Percentiles rank a stretch among this genome's conserved stretches.
These are phyloP conservation scores for Podarcis raffonei DNA, from an alignment of 2,113 vertebrate genomes.

Conservation along the genomic window DNA sequence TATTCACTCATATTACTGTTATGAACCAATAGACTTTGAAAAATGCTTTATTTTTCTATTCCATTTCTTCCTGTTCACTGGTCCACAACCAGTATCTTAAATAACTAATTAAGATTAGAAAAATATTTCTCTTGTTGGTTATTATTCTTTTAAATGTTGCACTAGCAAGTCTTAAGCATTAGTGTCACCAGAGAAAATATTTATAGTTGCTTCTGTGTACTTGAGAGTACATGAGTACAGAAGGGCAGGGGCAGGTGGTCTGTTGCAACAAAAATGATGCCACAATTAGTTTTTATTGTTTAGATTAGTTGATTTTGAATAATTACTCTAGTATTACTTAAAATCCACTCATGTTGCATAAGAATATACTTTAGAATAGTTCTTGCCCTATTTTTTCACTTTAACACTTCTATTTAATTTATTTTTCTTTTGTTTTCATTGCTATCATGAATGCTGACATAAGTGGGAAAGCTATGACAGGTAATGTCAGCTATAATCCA, in stretches of 20 bases:
- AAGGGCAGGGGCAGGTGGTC: not conserved
- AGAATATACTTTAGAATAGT: constrained; percentile 23
- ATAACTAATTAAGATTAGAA: not conserved
- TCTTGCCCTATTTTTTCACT: constrained; percentile 54
- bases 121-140: not conserved
- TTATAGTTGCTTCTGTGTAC: not conserved
- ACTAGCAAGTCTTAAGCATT: not conserved
- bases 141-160: not conserved
- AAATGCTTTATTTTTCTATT: not conserved
- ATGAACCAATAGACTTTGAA: not conserved
- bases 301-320: not conserved
- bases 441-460: constrained; percentile 81
- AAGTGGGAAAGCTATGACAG: constrained; percentile 79
- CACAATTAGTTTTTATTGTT: not conserved
- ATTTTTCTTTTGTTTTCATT: constrained; percentile 79
- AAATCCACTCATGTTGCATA: not conserved
- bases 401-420: constrained; percentile 71
- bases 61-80: not conserved
- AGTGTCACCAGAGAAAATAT: not conserved
- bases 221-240: not conserved
- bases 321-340: not conserved
- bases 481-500: constrained; percentile 77
- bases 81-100: not conserved
- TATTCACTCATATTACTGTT: not conserved
- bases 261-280: not conserved